Percentiles rank a stretch among this genome's conserved stretches.
phyloP scores from a whole-genome alignment of 1,140 invertebrate species.

The Procambarus virginalis region DNA sequence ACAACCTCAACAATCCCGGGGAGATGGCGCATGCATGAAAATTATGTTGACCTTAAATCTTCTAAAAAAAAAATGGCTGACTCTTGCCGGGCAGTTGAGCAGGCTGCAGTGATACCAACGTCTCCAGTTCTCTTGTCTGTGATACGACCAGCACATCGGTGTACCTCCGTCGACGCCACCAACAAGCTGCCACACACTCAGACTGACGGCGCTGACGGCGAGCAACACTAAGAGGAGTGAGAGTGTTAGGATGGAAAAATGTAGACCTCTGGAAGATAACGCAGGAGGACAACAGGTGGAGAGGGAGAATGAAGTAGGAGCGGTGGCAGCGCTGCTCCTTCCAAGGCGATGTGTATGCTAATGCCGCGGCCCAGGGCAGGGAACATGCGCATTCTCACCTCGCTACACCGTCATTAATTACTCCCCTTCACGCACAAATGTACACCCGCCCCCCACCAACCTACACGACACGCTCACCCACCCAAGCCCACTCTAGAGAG shows the following conservation, averaged over 20 bases:
- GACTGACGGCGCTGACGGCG: neutral
- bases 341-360: conserved; percentile 64
- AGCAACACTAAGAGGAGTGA: neutral
- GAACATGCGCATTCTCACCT: conserved; percentile 66
- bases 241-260: neutral
- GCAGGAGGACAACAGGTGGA: neutral
- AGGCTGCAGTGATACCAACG: neutral
- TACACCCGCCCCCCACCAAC: conserved; percentile 41
- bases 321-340: conserved; percentile 13
- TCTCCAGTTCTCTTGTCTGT: no score
- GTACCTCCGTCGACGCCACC: neutral
- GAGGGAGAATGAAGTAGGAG: neutral
- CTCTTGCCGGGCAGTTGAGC: neutral
- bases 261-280: neutral
- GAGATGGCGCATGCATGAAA: neutral
- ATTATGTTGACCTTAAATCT: conserved; percentile 23
- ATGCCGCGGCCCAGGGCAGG: conserved; percentile 37
- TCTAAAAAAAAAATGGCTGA: conserved; percentile 6
- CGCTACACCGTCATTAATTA: conserved; percentile 64
- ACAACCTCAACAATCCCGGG: neutral
- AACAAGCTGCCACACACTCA: neutral
- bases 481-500: neutral
- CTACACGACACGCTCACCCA: conserved; percentile 17
- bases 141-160: neutral
- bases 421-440: conserved; percentile 54